Percentiles rank a stretch among this genome's conserved stretches.
These are phyloP conservation scores for Calycopis cecrops DNA, from an alignment of 1,140 invertebrate genomes.

Conservation along the genomic window DNA sequence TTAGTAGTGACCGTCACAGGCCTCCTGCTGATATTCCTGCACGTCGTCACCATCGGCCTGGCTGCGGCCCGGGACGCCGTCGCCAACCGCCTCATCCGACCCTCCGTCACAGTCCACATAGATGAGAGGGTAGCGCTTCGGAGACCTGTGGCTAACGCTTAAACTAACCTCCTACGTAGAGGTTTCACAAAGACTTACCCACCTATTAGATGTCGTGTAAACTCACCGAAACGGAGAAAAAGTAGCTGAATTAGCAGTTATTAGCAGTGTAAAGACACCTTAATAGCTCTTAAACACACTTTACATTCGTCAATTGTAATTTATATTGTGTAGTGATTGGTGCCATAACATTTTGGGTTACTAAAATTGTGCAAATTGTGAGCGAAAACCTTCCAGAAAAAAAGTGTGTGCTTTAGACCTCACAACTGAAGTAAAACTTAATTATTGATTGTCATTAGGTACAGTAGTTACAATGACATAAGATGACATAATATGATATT, in stretches of 20 bases:
- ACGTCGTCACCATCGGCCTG: slow-evolving; percentile 41
- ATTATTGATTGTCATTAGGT: too few species aligned
- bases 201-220: not conserved
- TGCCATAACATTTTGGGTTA: too few species aligned
- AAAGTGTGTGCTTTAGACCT: too few species aligned
- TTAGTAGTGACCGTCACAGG: slow-evolving; percentile 40
- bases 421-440: too few species aligned
- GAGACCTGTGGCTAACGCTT: slow-evolving; percentile 12
- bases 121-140: slow-evolving; percentile 44
- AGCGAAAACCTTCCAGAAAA: too few species aligned
- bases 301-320: too few species aligned
- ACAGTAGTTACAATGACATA: too few species aligned
- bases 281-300: too few species aligned
- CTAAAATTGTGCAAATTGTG: too few species aligned
- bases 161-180: not conserved
- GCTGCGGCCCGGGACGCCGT: slow-evolving; percentile 37
- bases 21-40: slow-evolving; percentile 41
- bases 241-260: not conserved
- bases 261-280: too few species aligned
- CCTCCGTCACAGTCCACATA: slow-evolving; percentile 22
- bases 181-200: not conserved
- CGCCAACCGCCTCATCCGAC: slow-evolving; percentile 30
- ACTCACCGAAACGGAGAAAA: not conserved
- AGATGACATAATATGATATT: too few species aligned
- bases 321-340: too few species aligned